Conservation (phyloP, 1,140 invertebrate genomes). For the Lordiphosa collinella region DNA sequence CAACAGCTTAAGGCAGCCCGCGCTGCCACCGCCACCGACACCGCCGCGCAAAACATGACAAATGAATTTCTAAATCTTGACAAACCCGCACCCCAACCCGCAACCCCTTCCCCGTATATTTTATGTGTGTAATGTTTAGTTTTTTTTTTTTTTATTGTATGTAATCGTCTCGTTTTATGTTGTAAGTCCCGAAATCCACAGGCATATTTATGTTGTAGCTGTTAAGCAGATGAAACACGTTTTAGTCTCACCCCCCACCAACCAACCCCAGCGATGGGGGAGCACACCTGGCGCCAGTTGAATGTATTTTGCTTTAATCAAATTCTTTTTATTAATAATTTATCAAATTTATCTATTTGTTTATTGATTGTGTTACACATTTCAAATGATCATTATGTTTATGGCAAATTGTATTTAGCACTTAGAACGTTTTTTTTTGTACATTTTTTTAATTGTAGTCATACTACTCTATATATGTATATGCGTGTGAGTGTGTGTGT, state of each 20-base stretch:
- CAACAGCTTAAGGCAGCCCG: slow-evolving; percentile 17
- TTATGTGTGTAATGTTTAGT: slow-evolving; percentile 36
- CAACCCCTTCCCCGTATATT: slow-evolving; percentile 16
- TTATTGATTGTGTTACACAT: slow-evolving; percentile 33
- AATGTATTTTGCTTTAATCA: slow-evolving; percentile 10
- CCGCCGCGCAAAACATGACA: slow-evolving; percentile 80
- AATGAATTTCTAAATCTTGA: slow-evolving; percentile 73
- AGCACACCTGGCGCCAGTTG: not conserved
- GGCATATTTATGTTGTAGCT: too few relatives aligned
- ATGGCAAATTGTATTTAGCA: slow-evolving; percentile 2
- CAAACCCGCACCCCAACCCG: not conserved
- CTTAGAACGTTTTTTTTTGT: slow-evolving; percentile 11
- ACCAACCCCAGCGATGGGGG: too few relatives aligned
- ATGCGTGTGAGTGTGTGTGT: not conserved
- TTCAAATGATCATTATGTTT: slow-evolving; percentile 23
- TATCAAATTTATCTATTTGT: not conserved
- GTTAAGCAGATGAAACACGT: too few relatives aligned
- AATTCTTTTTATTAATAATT: slow-evolving; percentile 2
- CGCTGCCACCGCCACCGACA: slow-evolving; percentile 66
- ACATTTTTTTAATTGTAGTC: slow-evolving; percentile 3
- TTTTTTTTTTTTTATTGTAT: slow-evolving; percentile 19
- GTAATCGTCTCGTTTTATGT: slow-evolving; percentile 41
- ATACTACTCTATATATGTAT: not conserved
- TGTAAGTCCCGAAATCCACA: slow-evolving; percentile 20
- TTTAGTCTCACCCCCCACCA: too few relatives aligned